Evolutionary conservation across 2,797 vertebrate genomes (phyloP).

Genomic region (Microctenopoma lineatum): DNA sequence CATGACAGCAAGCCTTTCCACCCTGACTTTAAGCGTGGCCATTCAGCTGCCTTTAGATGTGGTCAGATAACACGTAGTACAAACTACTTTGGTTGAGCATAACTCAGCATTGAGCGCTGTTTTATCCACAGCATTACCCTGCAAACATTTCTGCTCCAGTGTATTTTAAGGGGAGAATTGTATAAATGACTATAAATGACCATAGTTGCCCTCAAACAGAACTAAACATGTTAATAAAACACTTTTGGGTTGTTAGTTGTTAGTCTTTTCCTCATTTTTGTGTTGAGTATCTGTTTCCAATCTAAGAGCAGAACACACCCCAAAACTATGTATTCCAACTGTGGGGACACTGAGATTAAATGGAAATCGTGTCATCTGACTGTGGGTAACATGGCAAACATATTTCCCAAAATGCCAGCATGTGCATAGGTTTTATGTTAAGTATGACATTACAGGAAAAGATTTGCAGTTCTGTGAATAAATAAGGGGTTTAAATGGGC

Average conservation of each 20-base stretch:
- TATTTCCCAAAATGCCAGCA: conserved; percentile 47
- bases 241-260: background rate
- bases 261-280: background rate
- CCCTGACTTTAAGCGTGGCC: too few relatives aligned
- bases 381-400: conserved; percentile 49
- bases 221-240: conserved; percentile 6
- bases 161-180: too few relatives aligned
- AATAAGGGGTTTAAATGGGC: conserved; percentile 66
- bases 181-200: too few relatives aligned
- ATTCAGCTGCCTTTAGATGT: too few relatives aligned
- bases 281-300: background rate
- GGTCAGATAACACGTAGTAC: too few relatives aligned
- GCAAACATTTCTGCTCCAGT: too few relatives aligned
- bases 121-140: too few relatives aligned
- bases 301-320: conserved; percentile 9
- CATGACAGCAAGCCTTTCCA: too few relatives aligned
- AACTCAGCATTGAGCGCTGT: too few relatives aligned
- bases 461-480: conserved; percentile 56
- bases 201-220: too few relatives aligned
- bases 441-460: conserved; percentile 59
- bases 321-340: conserved; percentile 9
- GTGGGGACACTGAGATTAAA: conserved; percentile 29
- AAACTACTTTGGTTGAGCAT: too few relatives aligned
- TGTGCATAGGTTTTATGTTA: conserved; percentile 54
- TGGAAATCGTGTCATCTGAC: conserved; percentile 45